Conservation (phyloP, 2,113 vertebrate species). For the Synchiropus splendidus region DNA sequence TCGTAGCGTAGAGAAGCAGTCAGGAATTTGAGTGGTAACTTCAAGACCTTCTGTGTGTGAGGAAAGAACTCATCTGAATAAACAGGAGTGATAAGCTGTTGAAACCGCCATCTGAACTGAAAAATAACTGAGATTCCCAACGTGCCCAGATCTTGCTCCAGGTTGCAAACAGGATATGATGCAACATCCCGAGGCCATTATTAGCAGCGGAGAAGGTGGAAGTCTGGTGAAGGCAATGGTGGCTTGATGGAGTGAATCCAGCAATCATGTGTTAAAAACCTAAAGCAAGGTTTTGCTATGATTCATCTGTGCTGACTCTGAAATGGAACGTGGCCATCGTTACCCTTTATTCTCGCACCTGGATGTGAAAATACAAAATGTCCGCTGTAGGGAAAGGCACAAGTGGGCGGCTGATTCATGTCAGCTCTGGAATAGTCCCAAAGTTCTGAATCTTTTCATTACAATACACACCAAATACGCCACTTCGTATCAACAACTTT, state of each 20-base stretch:
- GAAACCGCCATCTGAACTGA: too few relatives aligned
- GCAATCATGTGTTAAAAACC: too few relatives aligned
- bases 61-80: too few relatives aligned
- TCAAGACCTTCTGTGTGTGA: too few relatives aligned
- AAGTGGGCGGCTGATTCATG: conserved; percentile 23
- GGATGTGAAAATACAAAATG: conserved; percentile 15
- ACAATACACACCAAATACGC: too few relatives aligned
- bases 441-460: not conserved
- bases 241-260: too few relatives aligned
- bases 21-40: too few relatives aligned
- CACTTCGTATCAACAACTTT: too few relatives aligned
- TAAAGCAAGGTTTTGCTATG: not conserved
- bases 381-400: conserved; percentile 16
- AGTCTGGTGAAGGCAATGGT: conserved; percentile 14
- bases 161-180: conserved; percentile 50
- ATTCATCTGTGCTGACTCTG: not conserved
- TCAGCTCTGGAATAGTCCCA: conserved; percentile 3
- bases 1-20: too few relatives aligned
- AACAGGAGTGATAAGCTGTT: too few relatives aligned
- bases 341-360: conserved; percentile 11
- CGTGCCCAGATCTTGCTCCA: not conserved
- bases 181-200: conserved; percentile 27
- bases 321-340: conserved; percentile 8
- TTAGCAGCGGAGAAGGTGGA: conserved; percentile 22
- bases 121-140: too few relatives aligned